These are phyloP conservation scores for Antheraea pernyi DNA, from an alignment of 1,140 invertebrate genomes.

Conservation along the genomic window DNA sequence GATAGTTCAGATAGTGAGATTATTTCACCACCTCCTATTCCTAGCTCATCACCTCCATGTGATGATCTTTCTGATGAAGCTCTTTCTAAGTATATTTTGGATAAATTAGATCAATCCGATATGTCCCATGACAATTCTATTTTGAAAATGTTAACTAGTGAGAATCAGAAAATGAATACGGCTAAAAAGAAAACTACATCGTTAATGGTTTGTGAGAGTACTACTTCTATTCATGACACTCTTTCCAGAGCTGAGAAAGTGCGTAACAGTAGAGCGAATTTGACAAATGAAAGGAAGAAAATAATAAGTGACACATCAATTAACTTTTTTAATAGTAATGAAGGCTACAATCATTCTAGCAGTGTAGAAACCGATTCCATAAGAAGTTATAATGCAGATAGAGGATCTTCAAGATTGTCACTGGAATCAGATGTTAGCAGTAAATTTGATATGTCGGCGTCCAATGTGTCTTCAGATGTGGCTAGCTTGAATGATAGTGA, in stretches of 20 bases:
- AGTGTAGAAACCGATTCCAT: constrained; percentile 72
- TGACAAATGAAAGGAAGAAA: constrained; percentile 59
- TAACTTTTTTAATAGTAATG: constrained; percentile 56
- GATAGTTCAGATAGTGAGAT: constrained; percentile 92
- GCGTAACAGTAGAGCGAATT: constrained; percentile 68
- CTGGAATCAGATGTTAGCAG: constrained; percentile 75
- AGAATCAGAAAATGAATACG: constrained; percentile 70
- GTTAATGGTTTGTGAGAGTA: constrained; percentile 77
- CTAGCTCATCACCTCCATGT: constrained; percentile 86
- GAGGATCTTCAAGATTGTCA: constrained; percentile 72
- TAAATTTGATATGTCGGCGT: constrained; percentile 71
- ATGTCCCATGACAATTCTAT: constrained; percentile 71
- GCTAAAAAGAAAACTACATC: constrained; percentile 73
- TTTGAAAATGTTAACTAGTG: constrained; percentile 70
- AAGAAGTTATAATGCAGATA: constrained; percentile 73
- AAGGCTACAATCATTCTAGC: constrained; percentile 56
- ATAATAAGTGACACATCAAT: constrained; percentile 34
- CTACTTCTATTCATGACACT: constrained; percentile 77
- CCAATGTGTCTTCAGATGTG: constrained; percentile 64
- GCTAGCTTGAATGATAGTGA: constrained; percentile 65
- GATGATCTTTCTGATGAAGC: constrained; percentile 80
- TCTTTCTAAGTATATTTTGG: constrained; percentile 69
- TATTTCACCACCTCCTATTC: constrained; percentile 89
- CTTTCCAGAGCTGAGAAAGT: constrained; percentile 75
- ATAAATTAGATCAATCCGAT: constrained; percentile 71